Evolutionary conservation across 2,888 invertebrate genomes (phyloP), one percentile per base, ranked within the genome.

Genomic region (Meganola albula): DNA sequence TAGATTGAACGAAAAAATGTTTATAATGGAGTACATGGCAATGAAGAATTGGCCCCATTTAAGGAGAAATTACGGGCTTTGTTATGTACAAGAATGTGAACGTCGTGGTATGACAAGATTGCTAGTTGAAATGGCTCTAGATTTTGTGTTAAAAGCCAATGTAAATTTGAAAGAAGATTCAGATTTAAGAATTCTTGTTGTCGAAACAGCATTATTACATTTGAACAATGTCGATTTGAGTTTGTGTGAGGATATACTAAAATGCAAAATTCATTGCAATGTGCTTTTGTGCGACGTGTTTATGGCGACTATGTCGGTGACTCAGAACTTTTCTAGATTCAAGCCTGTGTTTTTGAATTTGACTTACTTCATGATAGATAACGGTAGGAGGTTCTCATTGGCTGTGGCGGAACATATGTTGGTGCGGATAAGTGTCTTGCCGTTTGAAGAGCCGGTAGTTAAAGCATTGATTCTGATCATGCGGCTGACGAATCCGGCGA

Each of bases 251-350:
- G 67, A 77, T 30, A 41, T 74, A 3, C 53, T 82, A 0, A 47
- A 34, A n/a, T 53, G 38, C 11, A 22, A 37, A 2, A 20, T 59
- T 1, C 2, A 38, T 2, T 12, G 44, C 2, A 31, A 30, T 0
- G 21, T 37, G 1, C 18, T 55, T 2, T 37, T 82, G 1, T 80
- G 79, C 27, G 74, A 79, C 11, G 43, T 55, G 0, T 70, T 74
- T 2, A 62, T 84, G 54, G 36, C 56, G 10, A 49, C 58, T 0
- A 64, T 84, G 34, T 73, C 76, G 0, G 46, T 61, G 4, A 72
- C 80, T 2, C 76, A 72, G 27, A 84, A 85, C 47, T 83, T 85
- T 45, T 62, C 72, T 1, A 61, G 78, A 4, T 85, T 83, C 47
- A 77, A 71, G 42, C 16, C 18, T 0, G 66, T 77, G 12, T 83